Evolutionary conservation across 1,140 invertebrate genomes (phyloP).

Genomic region (Neodiprion pinetum): DNA sequence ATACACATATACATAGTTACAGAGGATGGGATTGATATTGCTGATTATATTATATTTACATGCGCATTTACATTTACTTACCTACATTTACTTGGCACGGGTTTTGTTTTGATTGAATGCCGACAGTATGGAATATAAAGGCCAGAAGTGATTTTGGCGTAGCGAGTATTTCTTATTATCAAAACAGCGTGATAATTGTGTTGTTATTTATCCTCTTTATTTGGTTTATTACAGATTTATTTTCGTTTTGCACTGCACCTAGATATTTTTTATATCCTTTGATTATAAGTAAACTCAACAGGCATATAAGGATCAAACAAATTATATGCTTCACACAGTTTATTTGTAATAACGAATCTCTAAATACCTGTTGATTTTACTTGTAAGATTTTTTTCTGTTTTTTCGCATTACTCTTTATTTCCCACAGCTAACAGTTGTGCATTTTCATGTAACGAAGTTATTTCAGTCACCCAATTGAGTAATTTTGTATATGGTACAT

Average conservation of each 20-base stretch:
- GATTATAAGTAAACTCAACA: not conserved
- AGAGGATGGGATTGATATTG: conserved; percentile 1
- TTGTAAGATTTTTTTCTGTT: not conserved
- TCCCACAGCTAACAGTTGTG: not conserved
- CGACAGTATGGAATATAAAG: not conserved
- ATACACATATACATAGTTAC: not conserved
- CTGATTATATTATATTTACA: conserved; percentile 1
- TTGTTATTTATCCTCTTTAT: not conserved
- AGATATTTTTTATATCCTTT: not conserved
- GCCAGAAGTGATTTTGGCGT: not conserved
- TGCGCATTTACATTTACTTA: not conserved
- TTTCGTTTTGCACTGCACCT: not conserved
- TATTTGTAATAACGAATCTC: not conserved
- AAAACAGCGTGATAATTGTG: not conserved
- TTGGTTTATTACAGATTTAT: not conserved
- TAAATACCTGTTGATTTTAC: not conserved
- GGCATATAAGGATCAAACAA: not conserved
- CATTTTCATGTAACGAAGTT: not conserved
- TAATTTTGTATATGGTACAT: not conserved
- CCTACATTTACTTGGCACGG: conserved; percentile 4
- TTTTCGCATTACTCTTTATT: not conserved
- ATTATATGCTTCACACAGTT: not conserved
- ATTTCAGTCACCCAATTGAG: not conserved
- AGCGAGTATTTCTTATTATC: not conserved
- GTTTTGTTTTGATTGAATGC: conserved; percentile 12